Base-by-base conservation (phyloP, 2,797 vertebrate species). In the Lophotriccus pileatus region DNA sequence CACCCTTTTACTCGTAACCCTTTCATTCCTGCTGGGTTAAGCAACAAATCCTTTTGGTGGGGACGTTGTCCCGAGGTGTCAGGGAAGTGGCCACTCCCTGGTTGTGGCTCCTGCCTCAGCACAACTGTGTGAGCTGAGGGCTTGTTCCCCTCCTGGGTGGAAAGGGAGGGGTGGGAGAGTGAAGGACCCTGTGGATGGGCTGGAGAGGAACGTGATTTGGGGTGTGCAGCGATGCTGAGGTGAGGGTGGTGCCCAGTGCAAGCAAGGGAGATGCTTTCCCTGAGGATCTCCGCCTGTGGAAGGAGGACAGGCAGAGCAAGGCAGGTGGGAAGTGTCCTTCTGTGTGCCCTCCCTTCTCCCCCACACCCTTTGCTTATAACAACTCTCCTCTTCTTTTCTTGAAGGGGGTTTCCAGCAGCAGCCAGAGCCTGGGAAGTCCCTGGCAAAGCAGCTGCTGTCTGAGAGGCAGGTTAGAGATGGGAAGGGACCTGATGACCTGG, bases 331-430 rank as follows among this genome's bases (percentile, higher is more conserved):
- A 12, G 60, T 49, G 46, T 76, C 83, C 41, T 27, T 17, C 37
- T 53, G 9, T 27, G 53, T 92, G 66, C 39, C 30, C 49, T 92
- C 41, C 10, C 21, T 70, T 74, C 67, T 76, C 41, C 37, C 5
- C 21, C 21, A 6, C 70, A 30, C 53, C 10, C 15, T 83, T 73
- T 56, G 34, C 12, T 82, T 74, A 3, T 43, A 92, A 80, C 62
- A 72, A 8, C 74, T 88, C 52, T 60, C 18, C 49, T 56, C 15
- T 59, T 72, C 50, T 32, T 23, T 41, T 25, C 67, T 67, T 46
- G 23, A 74, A 93, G 96, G 94, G 96, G 36, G 23, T 97, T 97
- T 97, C 95, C 96, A 91, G 78, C 12, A 80, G 60, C 82, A 89
- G 69, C 60, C 16, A 0, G 22, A 64, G 59, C 66, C 58, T 92